Conservation (phyloP, 2,888 invertebrate genomes). For the Leucozona laternaria region DNA sequence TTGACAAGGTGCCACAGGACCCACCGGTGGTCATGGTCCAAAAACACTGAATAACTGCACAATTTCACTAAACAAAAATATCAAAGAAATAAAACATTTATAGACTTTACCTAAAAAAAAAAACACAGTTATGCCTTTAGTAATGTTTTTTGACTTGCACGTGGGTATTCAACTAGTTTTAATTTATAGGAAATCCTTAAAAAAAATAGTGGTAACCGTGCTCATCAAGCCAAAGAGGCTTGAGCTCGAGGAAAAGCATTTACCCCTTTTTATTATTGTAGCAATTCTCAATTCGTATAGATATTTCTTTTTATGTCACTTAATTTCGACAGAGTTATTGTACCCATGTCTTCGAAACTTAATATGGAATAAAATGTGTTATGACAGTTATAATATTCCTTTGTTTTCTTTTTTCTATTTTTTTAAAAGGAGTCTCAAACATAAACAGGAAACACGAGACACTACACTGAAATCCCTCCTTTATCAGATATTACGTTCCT, state of each 20-base stretch:
- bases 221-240: neutral
- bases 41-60: no score
- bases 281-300: conserved; percentile 34
- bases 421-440: conserved; percentile 24
- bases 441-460: conserved; percentile 26
- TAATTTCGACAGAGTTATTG: conserved; percentile 71
- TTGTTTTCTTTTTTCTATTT: conserved; percentile 40
- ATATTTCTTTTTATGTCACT: conserved; percentile 67
- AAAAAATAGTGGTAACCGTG: conserved; percentile 12
- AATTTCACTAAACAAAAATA: no score
- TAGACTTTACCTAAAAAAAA: no score
- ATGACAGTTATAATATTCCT: conserved; percentile 72
- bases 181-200: no score
- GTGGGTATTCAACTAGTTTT: no score
- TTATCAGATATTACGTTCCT: conserved; percentile 10
- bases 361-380: conserved; percentile 70
- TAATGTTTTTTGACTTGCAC: no score
- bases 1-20: no score
- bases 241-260: conserved; percentile 19
- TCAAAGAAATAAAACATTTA: no score
- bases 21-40: no score
- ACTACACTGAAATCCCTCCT: conserved; percentile 25
- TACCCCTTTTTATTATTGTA: conserved; percentile 43
- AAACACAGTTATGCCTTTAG: no score
- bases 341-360: conserved; percentile 67